Evolutionary conservation across 2,888 invertebrate species (phyloP), one percentile per base, ranked within the genome.

Genomic region (Drepanosiphum platanoidis): DNA sequence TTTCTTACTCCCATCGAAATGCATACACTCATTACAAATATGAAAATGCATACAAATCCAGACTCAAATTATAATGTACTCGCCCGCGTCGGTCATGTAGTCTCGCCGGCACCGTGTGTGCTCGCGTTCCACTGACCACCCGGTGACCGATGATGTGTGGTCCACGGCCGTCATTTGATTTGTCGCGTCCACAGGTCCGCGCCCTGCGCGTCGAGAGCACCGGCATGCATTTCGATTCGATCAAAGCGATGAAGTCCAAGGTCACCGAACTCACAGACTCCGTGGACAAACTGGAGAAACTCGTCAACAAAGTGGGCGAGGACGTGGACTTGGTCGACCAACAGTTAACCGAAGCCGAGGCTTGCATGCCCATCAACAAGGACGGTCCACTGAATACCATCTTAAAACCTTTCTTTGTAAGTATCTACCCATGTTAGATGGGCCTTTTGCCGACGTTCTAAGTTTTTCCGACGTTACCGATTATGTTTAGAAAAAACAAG

Each of bases 381-480:
- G 84, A 84, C 0, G 84, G 84, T 39, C 84, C 84, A 30, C n/a
- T 84, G 9, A 84, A 84, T 58, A n/a, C 84, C 13, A 84, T 84
- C 70, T n/a, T 84, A 5, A 84, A 84, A 84, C 84, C 84, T 1
- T 84, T 84, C 77, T 84, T 84, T 30, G 84, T 84, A 39, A 84
- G 77, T 68, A 46, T 27, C 4, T 61, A 9, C 0, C 3, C 2
- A 27, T 81, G 18, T 18, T 18, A 52, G n/a, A n/a, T n/a, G n/a
- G n/a, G n/a, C n/a, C n/a, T n/a, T n/a, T n/a, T n/a, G n/a, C n/a
- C 22, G 4, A 22, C 22, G 52, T 52, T 3, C 52, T 42, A 1
- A 52, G 46, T 18, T 18, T 46, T 46, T 46, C 1, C 13, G 18
- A 46, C 5, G 1, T 46, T 52, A 5, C 3, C 32, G 9, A 64